Percentiles rank a stretch among this genome's conserved stretches.
These are phyloP conservation scores for Alces alces DNA, from an alignment of 2,113 vertebrate genomes.

Conservation along the genomic window DNA sequence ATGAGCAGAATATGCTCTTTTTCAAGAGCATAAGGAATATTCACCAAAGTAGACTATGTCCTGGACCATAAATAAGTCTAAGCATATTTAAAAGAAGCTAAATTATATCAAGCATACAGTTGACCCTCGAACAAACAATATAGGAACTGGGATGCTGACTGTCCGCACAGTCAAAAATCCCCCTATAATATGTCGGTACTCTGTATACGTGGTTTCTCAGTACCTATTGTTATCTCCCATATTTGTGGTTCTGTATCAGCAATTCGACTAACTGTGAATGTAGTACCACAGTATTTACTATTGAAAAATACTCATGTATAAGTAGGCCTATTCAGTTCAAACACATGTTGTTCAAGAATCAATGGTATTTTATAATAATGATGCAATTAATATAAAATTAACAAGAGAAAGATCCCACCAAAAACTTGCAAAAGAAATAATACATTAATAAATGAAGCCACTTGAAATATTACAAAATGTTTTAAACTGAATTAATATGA, in stretches of 20 bases:
- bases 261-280: neutral
- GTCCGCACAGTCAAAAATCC: accelerated
- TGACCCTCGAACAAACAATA: neutral
- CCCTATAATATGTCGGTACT: neutral
- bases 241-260: neutral
- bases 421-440: neutral
- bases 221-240: neutral
- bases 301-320: neutral
- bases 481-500: neutral
- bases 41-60: neutral
- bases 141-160: neutral
- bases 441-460: neutral
- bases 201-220: neutral
- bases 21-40: neutral
- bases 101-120: neutral
- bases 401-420: neutral
- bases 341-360: neutral
- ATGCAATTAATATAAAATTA: neutral
- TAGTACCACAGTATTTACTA: neutral
- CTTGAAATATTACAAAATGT: neutral
- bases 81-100: neutral
- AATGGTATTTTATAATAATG: neutral
- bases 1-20: neutral
- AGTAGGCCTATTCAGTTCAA: neutral
- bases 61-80: neutral